A percentile compares a stretch with the other conserved stretches of the same genome.
phyloP scores from a whole-genome alignment of 2,113 vertebrate genomes.

The Elephantulus edwardii region DNA sequence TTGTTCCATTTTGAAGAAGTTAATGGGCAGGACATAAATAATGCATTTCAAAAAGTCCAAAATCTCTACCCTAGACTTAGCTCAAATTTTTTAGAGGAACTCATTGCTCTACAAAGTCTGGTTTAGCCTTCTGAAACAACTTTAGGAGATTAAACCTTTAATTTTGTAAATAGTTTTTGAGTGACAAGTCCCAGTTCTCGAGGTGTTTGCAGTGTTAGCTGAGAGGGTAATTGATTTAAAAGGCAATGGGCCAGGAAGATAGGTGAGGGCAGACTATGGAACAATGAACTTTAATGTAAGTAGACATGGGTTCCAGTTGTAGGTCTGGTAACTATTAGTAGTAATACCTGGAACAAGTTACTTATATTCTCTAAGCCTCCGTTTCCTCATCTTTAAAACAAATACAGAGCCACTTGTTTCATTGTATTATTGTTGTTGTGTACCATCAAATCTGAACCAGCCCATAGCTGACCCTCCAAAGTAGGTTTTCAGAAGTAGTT shows the following conservation, averaged over 20 bases:
- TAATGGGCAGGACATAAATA: neutral
- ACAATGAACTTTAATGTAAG: neutral
- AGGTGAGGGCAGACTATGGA: neutral
- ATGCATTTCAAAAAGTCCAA: neutral
- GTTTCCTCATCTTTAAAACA: neutral
- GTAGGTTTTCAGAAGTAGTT: no score
- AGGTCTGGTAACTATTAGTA: neutral
- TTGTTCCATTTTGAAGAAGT: constrained; percentile 11
- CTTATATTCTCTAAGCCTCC: neutral
- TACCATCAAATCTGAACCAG: no score
- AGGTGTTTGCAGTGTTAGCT: neutral
- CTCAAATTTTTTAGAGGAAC: neutral
- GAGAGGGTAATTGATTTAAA: neutral
- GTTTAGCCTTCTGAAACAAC: constrained; percentile 13
- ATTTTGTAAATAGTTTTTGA: neutral
- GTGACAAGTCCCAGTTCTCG: neutral
- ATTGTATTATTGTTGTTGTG: neutral
- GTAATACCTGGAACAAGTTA: neutral
- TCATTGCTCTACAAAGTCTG: neutral
- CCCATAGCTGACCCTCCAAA: no score
- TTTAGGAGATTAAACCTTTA: neutral
- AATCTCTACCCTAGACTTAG: neutral
- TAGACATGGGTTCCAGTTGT: neutral
- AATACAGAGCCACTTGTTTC: neutral
- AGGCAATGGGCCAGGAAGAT: neutral